Conservation (phyloP, 2,797 vertebrate genomes). For the Orestias chungarensis region DNA sequence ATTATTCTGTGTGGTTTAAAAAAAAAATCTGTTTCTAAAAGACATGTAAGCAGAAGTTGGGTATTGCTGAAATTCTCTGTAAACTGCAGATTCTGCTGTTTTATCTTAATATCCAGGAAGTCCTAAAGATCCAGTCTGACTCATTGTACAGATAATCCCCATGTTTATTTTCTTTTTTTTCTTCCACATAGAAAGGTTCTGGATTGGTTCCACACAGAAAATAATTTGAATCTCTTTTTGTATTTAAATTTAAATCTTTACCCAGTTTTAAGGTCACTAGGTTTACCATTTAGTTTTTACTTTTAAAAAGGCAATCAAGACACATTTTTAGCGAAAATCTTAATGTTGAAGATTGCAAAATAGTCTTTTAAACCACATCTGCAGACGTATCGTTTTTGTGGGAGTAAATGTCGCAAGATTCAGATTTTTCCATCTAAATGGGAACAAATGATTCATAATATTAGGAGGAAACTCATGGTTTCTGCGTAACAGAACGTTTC, state of each 20-base stretch:
- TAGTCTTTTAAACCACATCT: not conserved
- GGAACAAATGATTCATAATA: constrained; percentile 21
- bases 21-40: constrained; percentile 9
- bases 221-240: not conserved
- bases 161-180: constrained; percentile 6
- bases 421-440: not conserved
- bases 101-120: not conserved
- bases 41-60: not conserved
- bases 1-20: constrained; percentile 7
- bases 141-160: not conserved
- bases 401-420: not conserved
- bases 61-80: constrained; percentile 5
- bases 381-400: not conserved
- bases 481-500: constrained; percentile 23
- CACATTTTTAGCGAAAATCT: not conserved
- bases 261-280: no score
- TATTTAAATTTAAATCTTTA: not conserved
- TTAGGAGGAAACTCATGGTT: constrained; percentile 30
- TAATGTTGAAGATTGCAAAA: not conserved
- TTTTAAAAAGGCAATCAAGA: not conserved
- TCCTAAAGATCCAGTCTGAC: not conserved
- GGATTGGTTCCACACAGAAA: not conserved
- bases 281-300: not conserved
- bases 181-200: constrained; percentile 35
- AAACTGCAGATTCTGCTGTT: constrained; percentile 14